phyloP scores from a whole-genome alignment of 1,140 invertebrate species.

The fruit fly (Drosophila melanogaster) region Release_6_plus_ISO1_MT NT_033777.3:16692501-16693000 shows the following conservation, averaged over 20 bases:
- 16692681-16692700: constrained; percentile 65
- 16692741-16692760: constrained; percentile 77
- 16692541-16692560: constrained; percentile 77
- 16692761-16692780: constrained; percentile 22
- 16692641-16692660: constrained; percentile 79
- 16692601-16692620: constrained; percentile 75
- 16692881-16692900: constrained; percentile 65
- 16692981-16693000: constrained; percentile 67
- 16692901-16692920: constrained; percentile 45
- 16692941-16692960: constrained; percentile 72
- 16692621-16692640: constrained; percentile 77
- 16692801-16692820: constrained; percentile 4
- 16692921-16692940: constrained; percentile 76
- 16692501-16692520: constrained; percentile 10
- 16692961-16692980: constrained; percentile 44
- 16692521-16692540: neutral
- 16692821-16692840: constrained; percentile 7
- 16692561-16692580: constrained; percentile 63
- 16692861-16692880: constrained; percentile 75
- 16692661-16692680: constrained; percentile 36
- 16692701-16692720: constrained; percentile 84
- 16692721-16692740: constrained; percentile 84
- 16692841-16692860: constrained; percentile 59
- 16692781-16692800: constrained; percentile 22
- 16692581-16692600: constrained; percentile 81